phyloP scores from a whole-genome alignment of 2,797 vertebrate species.

The Malurus leucopterus region DNA sequence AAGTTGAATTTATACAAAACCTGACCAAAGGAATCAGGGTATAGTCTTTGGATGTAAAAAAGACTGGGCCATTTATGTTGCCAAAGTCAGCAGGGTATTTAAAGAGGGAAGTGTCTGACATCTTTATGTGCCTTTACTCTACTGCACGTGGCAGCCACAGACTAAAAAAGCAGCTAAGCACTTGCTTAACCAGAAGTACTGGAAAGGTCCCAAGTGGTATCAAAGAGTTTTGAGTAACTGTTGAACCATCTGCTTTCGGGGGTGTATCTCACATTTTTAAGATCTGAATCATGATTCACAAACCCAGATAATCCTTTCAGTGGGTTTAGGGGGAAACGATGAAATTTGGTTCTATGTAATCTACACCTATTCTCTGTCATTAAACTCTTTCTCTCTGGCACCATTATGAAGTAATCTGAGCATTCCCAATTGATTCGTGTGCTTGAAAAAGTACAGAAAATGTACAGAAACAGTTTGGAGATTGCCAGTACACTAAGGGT shows the following conservation, averaged over 20 bases:
- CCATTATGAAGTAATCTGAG: background rate
- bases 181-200: conserved; percentile 22
- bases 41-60: background rate
- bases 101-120: background rate
- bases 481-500: background rate
- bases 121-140: background rate
- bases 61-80: background rate
- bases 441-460: background rate
- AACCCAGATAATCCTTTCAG: background rate
- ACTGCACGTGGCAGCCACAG: background rate
- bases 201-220: conserved; percentile 9
- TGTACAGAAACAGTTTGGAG: background rate
- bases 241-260: background rate
- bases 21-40: background rate
- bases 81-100: background rate
- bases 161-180: background rate
- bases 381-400: background rate
- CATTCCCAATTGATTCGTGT: background rate
- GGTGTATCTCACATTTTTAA: conserved; percentile 5
- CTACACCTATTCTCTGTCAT: background rate
- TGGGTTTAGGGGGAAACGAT: background rate
- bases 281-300: background rate
- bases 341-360: background rate
- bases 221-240: conserved; percentile 19
- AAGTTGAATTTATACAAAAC: background rate